phyloP scores from a whole-genome alignment of 2,797 vertebrate species.

The Furcifer pardalis region DNA sequence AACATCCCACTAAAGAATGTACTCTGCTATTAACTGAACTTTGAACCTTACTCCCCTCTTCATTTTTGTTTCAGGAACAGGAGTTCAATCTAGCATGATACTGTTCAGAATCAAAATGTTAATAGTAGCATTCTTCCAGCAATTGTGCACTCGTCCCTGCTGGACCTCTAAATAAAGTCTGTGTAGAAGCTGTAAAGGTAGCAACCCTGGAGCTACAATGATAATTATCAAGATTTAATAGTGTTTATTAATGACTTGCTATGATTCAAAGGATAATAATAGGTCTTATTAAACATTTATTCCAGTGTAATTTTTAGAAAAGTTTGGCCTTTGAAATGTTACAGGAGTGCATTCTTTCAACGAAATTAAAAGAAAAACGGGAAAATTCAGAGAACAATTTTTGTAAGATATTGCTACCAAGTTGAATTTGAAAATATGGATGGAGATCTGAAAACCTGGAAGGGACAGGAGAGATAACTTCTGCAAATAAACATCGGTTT shows the following conservation, averaged over 20 bases:
- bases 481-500: too few relatives aligned
- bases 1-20: constrained; percentile 31
- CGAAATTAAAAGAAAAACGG: constrained; percentile 53
- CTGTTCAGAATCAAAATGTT: constrained; percentile 60
- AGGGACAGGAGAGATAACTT: not conserved
- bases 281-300: constrained; percentile 74
- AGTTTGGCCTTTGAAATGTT: constrained; percentile 68
- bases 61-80: constrained; percentile 62
- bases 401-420: not conserved
- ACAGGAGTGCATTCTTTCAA: constrained; percentile 56
- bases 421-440: not conserved
- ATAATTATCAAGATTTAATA: constrained; percentile 74
- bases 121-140: constrained; percentile 66
- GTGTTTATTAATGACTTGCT: constrained; percentile 73
- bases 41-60: constrained; percentile 46
- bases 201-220: constrained; percentile 70
- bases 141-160: constrained; percentile 64
- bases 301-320: constrained; percentile 71
- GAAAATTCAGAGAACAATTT: constrained; percentile 24
- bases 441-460: not conserved
- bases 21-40: constrained; percentile 47
- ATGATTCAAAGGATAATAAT: constrained; percentile 73
- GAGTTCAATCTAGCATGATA: constrained; percentile 63
- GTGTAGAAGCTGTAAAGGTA: constrained; percentile 65
- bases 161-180: constrained; percentile 73